Base-by-base conservation (phyloP, 2,113 vertebrate species). In the Aegotheles bennettii region DNA sequence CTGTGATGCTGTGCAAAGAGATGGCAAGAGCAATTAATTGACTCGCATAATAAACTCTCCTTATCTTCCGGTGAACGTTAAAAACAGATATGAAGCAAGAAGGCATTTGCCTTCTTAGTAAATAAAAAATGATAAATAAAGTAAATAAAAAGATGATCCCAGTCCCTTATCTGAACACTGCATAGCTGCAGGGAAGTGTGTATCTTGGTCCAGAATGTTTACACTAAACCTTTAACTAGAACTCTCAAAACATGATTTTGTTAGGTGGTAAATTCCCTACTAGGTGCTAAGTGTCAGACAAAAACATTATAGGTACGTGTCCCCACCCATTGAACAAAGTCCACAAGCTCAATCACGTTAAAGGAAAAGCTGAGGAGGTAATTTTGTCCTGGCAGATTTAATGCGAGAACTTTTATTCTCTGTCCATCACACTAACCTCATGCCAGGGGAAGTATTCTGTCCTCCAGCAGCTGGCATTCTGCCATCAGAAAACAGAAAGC, bases 1-100 rank as follows among this genome's bases (percentile, higher is more conserved):
- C 99, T 10, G 99, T 99, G 95, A 99, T 99, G 94, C 99, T 99
- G 97, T 95, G 38, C 40, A 82, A 86, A 92, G 50, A 95, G 70
- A 90, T 7, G 19, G 21, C 25, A 42, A 73, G 77, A 91, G 18
- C 33, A 90, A 51, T 86, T 89, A 64, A 43, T 11, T 69, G 19
- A 9, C 26, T 92, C 89, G 76, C 59, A 8, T 20, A 80, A 54
- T 60, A 74, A 75, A 19, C n/a, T 50, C 36, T 78, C 33, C n/a
- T 59, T 38, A 23, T 42, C 7, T 42, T 54, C 81, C 65, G 64
- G 25, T 6, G 77, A 63, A 48, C 6, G 33, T 81, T n/a, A 45
- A 45, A 77, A 84, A 3, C 10, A 74, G 7, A 45, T 57, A 17
- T 10, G 36, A 90, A 86, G 11, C 40, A 90, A 88, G 14, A 89